phyloP scores from a whole-genome alignment of 35 echinoderm and acorn worm genomes.

The Holothuria glaberrima region DNA sequence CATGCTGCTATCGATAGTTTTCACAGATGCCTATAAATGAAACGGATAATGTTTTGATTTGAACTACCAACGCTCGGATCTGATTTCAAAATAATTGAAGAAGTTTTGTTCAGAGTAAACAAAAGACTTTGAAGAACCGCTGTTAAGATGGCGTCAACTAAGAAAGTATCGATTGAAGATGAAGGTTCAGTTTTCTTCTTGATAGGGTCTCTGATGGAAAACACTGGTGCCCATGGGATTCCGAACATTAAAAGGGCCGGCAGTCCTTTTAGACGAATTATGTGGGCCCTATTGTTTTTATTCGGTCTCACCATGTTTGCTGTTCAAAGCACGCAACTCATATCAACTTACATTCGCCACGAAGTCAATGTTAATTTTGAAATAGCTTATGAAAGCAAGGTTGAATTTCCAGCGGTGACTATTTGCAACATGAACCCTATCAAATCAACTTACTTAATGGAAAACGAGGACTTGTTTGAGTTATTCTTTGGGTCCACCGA shows the following conservation, averaged over 20 bases:
- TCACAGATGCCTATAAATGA: no score
- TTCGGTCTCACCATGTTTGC: slow-evolving; percentile 59
- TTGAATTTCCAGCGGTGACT: slow-evolving; percentile 80
- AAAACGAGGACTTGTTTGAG: background rate
- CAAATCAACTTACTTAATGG: background rate
- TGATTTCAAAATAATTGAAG: no score
- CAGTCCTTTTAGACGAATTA: slow-evolving; percentile 31
- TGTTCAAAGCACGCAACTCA: slow-evolving; percentile 18
- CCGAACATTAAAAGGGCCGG: slow-evolving; percentile 79
- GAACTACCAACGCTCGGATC: no score
- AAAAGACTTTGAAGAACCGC: no score
- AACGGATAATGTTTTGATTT: no score
- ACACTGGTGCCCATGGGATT: slow-evolving; percentile 77
- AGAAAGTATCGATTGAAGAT: background rate
- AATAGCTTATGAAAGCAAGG: background rate
- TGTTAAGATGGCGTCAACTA: no score
- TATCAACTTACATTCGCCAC: slow-evolving; percentile 35
- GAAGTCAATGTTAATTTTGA: slow-evolving; percentile 75
- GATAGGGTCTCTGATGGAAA: slow-evolving; percentile 48
- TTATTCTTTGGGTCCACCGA: background rate
- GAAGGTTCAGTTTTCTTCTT: slow-evolving; percentile 31
- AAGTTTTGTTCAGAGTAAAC: no score
- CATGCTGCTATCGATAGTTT: no score
- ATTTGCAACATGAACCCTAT: slow-evolving; percentile 91
- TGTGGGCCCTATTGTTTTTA: slow-evolving; percentile 71